Evolutionary conservation across 2,888 invertebrate species (phyloP), one percentile per base, ranked within the genome.

Genomic region (Belgica antarctica): DNA sequence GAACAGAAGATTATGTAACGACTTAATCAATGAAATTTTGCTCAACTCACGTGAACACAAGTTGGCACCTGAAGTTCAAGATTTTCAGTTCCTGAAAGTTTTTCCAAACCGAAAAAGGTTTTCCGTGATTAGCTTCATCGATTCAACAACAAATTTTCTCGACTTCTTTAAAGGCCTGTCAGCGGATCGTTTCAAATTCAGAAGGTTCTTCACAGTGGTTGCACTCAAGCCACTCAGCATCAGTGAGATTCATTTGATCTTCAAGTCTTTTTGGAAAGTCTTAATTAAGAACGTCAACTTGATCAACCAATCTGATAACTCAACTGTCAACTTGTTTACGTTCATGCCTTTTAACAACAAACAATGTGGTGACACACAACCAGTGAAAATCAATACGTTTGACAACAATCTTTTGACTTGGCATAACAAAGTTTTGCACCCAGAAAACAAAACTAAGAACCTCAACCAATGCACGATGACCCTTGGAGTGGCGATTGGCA

Each of bases 321-420:
- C n/a, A n/a, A n/a, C n/a, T n/a, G n/a, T n/a, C n/a, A 10, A 28
- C 2, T 27, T 57, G 22, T 68, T 17, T 12, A 68, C 68, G 10
- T 68, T 57, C 15, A 15, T 57, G 1, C 68, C 68, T 1, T 68
- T 57, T 22, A n/a, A 2, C 27, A 17, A 17, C 12, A 8, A 24
- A n/a, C 4, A 5, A 19, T 15, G 27, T 19, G 47, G 68, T 27
- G 8, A 28, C 28, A 68, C 22, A 34, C 31, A 19, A 22, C 52
- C 68, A 1, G 22, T 57, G 25, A 52, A 22, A 57, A 57, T 68
- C 15, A 68, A 57, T 10, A 22, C 10, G 2, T 57, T 68, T n/a
- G 24, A 68, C 15, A 8, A 1, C 2, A 47, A 47, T n/a, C n/a
- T n/a, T n/a, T n/a, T n/a, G n/a, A n/a, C n/a, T 24, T 68, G 68